Base-by-base conservation (phyloP, 1,140 invertebrate genomes). In the Procambarus virginalis region DNA sequence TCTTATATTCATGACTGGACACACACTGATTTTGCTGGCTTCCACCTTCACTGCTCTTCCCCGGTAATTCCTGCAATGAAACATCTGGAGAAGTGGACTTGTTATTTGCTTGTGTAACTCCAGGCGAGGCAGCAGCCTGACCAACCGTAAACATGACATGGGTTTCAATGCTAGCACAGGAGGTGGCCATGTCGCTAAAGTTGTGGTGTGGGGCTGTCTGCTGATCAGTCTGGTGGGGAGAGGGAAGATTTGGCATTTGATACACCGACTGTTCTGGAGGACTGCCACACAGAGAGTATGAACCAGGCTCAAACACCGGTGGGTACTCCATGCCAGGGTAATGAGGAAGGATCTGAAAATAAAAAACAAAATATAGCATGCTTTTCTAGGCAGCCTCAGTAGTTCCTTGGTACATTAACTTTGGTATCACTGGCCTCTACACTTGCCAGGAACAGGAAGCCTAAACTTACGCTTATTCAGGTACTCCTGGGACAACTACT, bases 291-390 rank as follows among this genome's bases (percentile, higher is more conserved):
- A 97, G 94, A 89, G 96, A 96, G 93, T 97, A 97, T 2, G 96
- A 97, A 93, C 96, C 96, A 0, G 97, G 95, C 93, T 97, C 96
- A 94, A 97, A 97, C 76, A 97, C 96, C 60, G 97, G 96, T 14
- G 97, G 97, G 93, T 97, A 97, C 94, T 97, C 96, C 93, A 97
- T 94, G 92, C 96, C 96, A 68, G 96, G 96, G 94, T 97, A 97
- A 92, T 96, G 95, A 46, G 95, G 95, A 5, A 94, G 93, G 14
- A 95, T 94, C 80, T 94, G 94, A 48, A 91, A 80, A 17, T 6
- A 81, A 14, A 70, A 82, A 48, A 68, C 22, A n/a, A 6, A 83
- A 73, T 3, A 64, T 4, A 34, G 34, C 34, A 34, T 34, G 34
- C 34, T 34, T 34, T 34, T 34, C 34, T 34, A 34, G 34, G 34